These are phyloP conservation scores for Pseudopodoces humilis DNA, from an alignment of 2,113 vertebrate species.

Conservation along the genomic window DNA sequence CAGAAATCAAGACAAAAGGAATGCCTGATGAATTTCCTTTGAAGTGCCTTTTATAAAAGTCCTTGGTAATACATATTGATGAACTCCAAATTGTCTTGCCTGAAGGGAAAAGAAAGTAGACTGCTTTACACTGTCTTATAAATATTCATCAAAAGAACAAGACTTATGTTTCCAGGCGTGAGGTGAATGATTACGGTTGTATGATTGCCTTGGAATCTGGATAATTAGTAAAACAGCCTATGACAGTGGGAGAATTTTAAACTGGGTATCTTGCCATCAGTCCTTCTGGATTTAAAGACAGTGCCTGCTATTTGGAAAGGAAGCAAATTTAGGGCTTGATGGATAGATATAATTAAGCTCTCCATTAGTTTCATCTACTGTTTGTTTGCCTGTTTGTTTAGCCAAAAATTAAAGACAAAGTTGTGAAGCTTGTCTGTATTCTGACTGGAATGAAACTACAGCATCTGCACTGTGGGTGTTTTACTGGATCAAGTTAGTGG, in stretches of 20 bases:
- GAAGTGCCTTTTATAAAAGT: slow-evolving; percentile 97
- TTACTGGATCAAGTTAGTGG: background rate
- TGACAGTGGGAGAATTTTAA: slow-evolving; percentile 80
- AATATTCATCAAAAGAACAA: slow-evolving; percentile 92
- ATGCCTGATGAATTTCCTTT: slow-evolving; percentile 96
- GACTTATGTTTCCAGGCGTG: slow-evolving; percentile 85
- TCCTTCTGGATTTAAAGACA: slow-evolving; percentile 68
- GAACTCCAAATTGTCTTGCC: slow-evolving; percentile 97
- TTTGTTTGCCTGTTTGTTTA: slow-evolving; percentile 64
- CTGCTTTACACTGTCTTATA: slow-evolving; percentile 91
- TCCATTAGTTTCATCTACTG: slow-evolving; percentile 52
- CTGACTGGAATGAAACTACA: background rate
- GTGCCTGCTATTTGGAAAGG: slow-evolving; percentile 30
- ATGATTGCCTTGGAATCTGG: slow-evolving; percentile 84
- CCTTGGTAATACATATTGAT: slow-evolving; percentile 98
- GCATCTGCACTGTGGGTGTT: background rate
- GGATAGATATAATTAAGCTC: slow-evolving; percentile 61
- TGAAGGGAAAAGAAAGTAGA: slow-evolving; percentile 88
- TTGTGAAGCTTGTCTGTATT: slow-evolving; percentile 15
- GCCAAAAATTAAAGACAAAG: slow-evolving; percentile 58
- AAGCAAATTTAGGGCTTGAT: slow-evolving; percentile 60
- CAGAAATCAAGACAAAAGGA: slow-evolving; percentile 93
- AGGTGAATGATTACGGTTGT: slow-evolving; percentile 87
- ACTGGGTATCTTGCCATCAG: slow-evolving; percentile 69
- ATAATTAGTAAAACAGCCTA: slow-evolving; percentile 84